Conservation (phyloP, 1,140 invertebrate species). For the Aricia agestis region DNA sequence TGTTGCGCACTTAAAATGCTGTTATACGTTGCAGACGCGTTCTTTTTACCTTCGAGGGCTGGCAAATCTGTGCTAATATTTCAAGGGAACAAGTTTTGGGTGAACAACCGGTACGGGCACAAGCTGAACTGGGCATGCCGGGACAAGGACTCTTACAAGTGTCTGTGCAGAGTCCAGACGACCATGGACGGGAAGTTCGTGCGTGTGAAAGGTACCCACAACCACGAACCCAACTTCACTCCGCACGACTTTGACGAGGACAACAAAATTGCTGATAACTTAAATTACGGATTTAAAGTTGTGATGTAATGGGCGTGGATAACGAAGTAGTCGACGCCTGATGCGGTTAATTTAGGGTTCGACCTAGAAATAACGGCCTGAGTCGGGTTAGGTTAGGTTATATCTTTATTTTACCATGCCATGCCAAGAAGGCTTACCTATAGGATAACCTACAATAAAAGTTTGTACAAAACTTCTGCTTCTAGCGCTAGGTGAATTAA, state of each 20-base stretch:
- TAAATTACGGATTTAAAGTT: no score
- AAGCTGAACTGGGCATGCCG: constrained; percentile 69
- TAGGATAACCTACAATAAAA: no score
- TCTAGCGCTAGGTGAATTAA: neutral
- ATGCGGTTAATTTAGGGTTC: no score
- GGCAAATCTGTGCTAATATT: constrained; percentile 70
- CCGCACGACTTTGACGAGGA: constrained; percentile 50
- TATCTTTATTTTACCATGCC: no score
- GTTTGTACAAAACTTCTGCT: no score
- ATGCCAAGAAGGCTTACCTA: no score
- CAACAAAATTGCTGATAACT: constrained; percentile 25
- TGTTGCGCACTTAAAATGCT: neutral
- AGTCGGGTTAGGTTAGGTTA: no score
- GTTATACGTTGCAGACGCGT: constrained; percentile 46
- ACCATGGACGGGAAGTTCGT: constrained; percentile 59
- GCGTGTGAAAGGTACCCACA: constrained; percentile 55
- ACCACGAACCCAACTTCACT: constrained; percentile 61
- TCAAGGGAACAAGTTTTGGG: constrained; percentile 65
- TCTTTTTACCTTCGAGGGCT: constrained; percentile 64
- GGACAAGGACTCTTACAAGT: constrained; percentile 60
- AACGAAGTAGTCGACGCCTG: no score
- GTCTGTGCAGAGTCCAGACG: constrained; percentile 63
- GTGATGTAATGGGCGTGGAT: no score
- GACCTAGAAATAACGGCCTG: no score
- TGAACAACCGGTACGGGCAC: constrained; percentile 64